Conservation (phyloP, 2,797 vertebrate species). For the Enteromius viviparus region DNA sequence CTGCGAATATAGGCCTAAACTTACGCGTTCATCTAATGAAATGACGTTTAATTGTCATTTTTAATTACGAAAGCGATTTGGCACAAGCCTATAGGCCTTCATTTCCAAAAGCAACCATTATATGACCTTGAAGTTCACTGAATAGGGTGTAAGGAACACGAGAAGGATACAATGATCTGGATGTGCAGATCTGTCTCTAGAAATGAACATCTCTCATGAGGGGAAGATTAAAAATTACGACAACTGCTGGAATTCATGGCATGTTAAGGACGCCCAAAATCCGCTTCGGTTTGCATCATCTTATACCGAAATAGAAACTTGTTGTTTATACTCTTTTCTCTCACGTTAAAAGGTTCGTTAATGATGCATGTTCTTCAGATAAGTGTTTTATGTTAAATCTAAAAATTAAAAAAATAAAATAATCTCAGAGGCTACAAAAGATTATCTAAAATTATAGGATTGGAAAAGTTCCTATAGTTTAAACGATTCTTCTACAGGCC, state of each 20-base stretch:
- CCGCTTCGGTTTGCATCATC: not conserved
- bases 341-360: not conserved
- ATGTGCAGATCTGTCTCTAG: not conserved
- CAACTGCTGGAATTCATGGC: not conserved
- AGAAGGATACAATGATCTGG: not conserved
- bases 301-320: not conserved
- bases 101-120: constrained; percentile 18
- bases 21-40: not conserved
- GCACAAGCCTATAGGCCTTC: not conserved
- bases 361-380: not conserved
- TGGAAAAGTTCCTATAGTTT: not conserved
- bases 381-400: not conserved
- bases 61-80: not conserved
- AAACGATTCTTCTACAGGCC: not conserved
- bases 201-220: not conserved
- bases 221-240: constrained; percentile 12
- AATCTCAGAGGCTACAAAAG: not conserved
- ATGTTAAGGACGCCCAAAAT: not conserved
- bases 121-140: constrained; percentile 38
- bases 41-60: not conserved
- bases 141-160: not conserved
- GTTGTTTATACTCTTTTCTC: not conserved
- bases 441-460: not conserved
- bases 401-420: too few species aligned
- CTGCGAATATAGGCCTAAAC: not conserved